Percentiles rank a stretch among this genome's conserved stretches.
Evolutionary conservation across 2,113 vertebrate genomes (phyloP).

Genomic region (Scartelaos histophorus): DNA sequence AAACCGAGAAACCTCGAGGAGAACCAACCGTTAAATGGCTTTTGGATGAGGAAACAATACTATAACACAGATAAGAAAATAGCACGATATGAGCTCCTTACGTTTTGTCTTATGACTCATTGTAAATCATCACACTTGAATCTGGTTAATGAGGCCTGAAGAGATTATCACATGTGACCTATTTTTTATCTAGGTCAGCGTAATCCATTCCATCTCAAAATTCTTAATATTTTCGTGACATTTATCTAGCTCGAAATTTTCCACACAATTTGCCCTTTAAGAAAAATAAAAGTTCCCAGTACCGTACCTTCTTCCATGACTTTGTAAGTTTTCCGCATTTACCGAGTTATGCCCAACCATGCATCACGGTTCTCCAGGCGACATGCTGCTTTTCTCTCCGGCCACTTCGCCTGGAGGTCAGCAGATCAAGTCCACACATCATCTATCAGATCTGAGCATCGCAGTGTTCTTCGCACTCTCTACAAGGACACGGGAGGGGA

Average conservation of each 20-base stretch:
- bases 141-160: background rate
- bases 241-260: background rate
- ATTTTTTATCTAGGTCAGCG: background rate
- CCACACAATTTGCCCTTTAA: background rate
- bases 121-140: background rate
- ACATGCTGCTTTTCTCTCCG: conserved; percentile 5
- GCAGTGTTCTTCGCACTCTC: conserved; percentile 16
- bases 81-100: too few species aligned
- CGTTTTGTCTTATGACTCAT: background rate
- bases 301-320: background rate
- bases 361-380: background rate
- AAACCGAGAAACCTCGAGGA: too few species aligned
- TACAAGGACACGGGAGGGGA: conserved; percentile 50
- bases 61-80: too few species aligned
- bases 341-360: conserved; percentile 14
- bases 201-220: background rate
- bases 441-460: conserved; percentile 45
- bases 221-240: too few species aligned
- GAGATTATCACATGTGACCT: background rate
- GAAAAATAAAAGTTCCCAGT: background rate
- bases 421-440: conserved; percentile 31
- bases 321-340: background rate
- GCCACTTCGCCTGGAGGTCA: conserved; percentile 20
- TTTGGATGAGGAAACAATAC: too few species aligned
- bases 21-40: too few species aligned